A percentile compares a stretch with the other conserved stretches of the same genome.
phyloP scores from a whole-genome alignment of 2,797 vertebrate species.

The Epinephelus malabaricus region DNA sequence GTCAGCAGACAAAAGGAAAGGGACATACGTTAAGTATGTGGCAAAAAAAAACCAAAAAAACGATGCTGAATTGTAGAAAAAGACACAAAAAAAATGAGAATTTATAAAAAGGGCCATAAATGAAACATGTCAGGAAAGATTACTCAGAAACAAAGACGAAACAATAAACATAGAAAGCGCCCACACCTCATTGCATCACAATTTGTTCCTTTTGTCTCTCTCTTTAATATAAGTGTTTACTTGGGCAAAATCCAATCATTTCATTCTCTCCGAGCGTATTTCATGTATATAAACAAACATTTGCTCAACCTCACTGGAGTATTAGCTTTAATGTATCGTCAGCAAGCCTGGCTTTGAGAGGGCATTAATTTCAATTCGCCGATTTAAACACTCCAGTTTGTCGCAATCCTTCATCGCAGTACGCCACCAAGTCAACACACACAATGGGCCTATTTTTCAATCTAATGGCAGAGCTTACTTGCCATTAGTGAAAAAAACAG shows the following conservation, averaged over 20 bases:
- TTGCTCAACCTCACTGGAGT: constrained; percentile 92
- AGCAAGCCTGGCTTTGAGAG: constrained; percentile 92
- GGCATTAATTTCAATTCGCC: constrained; percentile 98
- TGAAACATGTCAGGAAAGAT: constrained; percentile 53
- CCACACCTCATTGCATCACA: constrained; percentile 61
- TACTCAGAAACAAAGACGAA: constrained; percentile 55
- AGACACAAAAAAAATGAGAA: constrained; percentile 6
- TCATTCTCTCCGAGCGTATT: constrained; percentile 82
- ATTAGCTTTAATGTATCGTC: constrained; percentile 94
- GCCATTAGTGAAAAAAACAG: constrained; percentile 79
- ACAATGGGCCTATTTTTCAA: constrained; percentile 89
- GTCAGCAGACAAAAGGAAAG: constrained; percentile 63
- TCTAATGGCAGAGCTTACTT: constrained; percentile 85
- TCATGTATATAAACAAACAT: constrained; percentile 95
- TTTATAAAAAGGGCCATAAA: constrained; percentile 44
- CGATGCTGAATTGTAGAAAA: constrained; percentile 4
- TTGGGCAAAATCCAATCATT: constrained; percentile 82
- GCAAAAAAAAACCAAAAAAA: constrained; percentile 5
- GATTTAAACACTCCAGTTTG: constrained; percentile 97
- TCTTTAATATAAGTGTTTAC: constrained; percentile 80
- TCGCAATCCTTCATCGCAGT: constrained; percentile 92
- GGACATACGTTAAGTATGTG: constrained; percentile 42
- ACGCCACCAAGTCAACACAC: constrained; percentile 85
- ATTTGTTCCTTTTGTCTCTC: constrained; percentile 72
- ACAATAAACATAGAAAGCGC: constrained; percentile 56